Evolutionary conservation across 1,140 invertebrate species (phyloP).

Genomic region (Penaeus indicus): DNA sequence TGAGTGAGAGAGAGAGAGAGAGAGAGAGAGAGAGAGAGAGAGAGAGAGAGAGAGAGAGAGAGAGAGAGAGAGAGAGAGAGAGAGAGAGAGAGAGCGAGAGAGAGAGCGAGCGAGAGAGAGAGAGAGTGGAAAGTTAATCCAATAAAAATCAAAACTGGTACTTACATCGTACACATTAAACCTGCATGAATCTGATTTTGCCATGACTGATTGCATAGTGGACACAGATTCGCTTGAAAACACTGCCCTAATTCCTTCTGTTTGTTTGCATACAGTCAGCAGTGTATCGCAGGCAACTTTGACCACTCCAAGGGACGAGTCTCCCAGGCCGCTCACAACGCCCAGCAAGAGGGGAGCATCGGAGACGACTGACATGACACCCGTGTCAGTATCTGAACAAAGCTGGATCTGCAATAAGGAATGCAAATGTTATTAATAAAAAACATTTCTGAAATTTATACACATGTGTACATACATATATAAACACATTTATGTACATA

Average conservation of each 20-base stretch:
- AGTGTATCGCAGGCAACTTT: constrained; percentile 23
- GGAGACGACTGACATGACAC: not conserved
- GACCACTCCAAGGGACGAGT: constrained; percentile 41
- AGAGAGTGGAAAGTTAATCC: no score
- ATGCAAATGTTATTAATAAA: not conserved
- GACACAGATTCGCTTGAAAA: constrained; percentile 29
- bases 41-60: no score
- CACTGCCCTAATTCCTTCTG: constrained; percentile 1
- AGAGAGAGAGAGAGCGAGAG: no score
- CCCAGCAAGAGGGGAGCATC: not conserved
- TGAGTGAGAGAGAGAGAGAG: no score
- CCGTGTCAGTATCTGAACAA: constrained; percentile 20
- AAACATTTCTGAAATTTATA: no score
- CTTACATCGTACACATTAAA: constrained; percentile 50
- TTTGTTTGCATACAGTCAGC: constrained; percentile 1
- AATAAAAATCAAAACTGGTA: not conserved
- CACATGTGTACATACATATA: no score
- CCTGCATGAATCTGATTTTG: constrained; percentile 19
- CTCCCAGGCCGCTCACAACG: constrained; percentile 22
- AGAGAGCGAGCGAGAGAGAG: no score
- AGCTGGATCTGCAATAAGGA: constrained; percentile 6
- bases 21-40: no score
- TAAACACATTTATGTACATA: no score
- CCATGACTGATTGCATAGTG: constrained; percentile 30
- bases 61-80: no score